phyloP scores from a whole-genome alignment of 2,797 vertebrate genomes.

The Sebastes variabilis region DNA sequence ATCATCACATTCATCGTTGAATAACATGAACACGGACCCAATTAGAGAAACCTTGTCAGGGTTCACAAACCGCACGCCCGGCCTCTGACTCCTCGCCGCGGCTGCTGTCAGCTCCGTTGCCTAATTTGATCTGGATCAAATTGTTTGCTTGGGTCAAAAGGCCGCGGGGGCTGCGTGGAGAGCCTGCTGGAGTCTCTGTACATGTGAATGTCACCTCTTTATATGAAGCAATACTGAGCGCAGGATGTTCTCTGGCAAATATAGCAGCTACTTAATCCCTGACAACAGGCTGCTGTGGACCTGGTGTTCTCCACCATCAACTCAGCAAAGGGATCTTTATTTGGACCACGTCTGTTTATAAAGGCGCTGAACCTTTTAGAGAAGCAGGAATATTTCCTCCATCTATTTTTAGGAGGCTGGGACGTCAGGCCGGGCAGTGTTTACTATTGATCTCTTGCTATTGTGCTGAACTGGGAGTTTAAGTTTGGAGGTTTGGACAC shows the following conservation, averaged over 20 bases:
- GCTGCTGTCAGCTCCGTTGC: not conserved
- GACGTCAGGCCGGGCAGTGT: not conserved
- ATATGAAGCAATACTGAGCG: constrained; percentile 47
- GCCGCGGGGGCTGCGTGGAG: not conserved
- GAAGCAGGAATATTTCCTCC: not conserved
- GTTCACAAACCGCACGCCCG: not conserved
- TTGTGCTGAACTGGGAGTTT: constrained; percentile 7
- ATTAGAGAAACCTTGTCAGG: constrained; percentile 14
- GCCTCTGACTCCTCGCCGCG: not conserved
- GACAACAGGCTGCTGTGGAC: constrained; percentile 59
- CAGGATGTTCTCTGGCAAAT: constrained; percentile 68
- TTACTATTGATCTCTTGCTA: not conserved
- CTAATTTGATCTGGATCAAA: constrained; percentile 35
- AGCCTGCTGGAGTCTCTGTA: constrained; percentile 7
- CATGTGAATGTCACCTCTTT: constrained; percentile 52
- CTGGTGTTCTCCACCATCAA: constrained; percentile 44
- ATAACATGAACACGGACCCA: not conserved
- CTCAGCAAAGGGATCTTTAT: constrained; percentile 50
- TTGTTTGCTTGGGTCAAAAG: constrained; percentile 12
- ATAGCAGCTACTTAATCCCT: constrained; percentile 62
- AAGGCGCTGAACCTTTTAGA: not conserved
- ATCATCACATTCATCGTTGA: constrained; percentile 1
- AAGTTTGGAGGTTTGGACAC: not conserved
- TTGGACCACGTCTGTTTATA: constrained; percentile 20
- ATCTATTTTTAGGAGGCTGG: not conserved